phyloP scores from a whole-genome alignment of 2,113 vertebrate genomes.

The Ailurus styani region DNA sequence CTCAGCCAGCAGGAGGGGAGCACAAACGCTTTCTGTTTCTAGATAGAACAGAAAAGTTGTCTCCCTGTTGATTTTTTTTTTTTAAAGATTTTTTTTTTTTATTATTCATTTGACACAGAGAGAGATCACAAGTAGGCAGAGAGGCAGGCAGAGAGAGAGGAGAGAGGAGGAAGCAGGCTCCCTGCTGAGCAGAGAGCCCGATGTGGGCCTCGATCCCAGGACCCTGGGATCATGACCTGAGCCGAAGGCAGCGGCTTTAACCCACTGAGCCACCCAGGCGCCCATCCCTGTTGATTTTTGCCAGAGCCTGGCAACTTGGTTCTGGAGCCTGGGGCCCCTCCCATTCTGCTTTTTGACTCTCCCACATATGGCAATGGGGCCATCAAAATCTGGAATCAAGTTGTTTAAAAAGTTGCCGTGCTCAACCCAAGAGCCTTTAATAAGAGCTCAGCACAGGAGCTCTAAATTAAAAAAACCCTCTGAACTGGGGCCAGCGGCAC shows the following conservation, averaged over 20 bases:
- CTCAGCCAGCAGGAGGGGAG: not conserved
- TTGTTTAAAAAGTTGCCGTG: constrained; percentile 19
- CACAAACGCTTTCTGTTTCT: not conserved
- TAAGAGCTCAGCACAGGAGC: not conserved
- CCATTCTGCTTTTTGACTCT: not conserved
- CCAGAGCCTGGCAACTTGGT: not conserved
- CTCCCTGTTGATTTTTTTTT: too few species aligned
- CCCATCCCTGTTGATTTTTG: too few species aligned
- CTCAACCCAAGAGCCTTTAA: constrained; percentile 29
- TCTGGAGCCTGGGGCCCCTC: not conserved
- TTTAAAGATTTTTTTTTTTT: too few species aligned
- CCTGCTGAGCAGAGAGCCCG: too few species aligned
- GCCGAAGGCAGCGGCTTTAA: too few species aligned
- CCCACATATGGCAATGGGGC: not conserved
- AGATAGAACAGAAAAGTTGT: not conserved
- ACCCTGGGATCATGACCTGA: too few species aligned
- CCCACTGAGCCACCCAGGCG: too few species aligned
- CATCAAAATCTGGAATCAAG: not conserved
- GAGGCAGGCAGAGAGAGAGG: too few species aligned
- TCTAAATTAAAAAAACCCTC: constrained; percentile 58
- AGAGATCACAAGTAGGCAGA: too few species aligned
- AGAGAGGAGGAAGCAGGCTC: too few species aligned
- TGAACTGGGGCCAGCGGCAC: constrained; percentile 52
- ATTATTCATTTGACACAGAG: too few species aligned
- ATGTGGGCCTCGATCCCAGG: too few species aligned